Percentiles rank a stretch among this genome's conserved stretches.
Evolutionary conservation across 2,888 invertebrate species (phyloP).

Genomic region (Parnassius orleans): DNA sequence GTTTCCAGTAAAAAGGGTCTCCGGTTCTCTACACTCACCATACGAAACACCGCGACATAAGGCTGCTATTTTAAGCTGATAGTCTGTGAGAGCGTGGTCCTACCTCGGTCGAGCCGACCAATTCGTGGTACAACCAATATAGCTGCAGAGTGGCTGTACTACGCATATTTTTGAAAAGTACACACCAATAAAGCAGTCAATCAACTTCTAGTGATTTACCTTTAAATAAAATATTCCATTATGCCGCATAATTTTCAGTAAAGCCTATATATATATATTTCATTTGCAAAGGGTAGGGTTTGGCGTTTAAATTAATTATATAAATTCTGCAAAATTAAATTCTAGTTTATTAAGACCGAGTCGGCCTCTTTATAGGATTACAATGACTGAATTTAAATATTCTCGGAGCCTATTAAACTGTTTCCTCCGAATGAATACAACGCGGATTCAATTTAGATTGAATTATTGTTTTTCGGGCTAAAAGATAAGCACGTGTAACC

Average conservation of each 20-base stretch:
- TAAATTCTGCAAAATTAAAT: constrained; percentile 18
- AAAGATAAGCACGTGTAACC: constrained; percentile 5
- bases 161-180: too few relatives aligned
- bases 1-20: too few relatives aligned
- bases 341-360: constrained; percentile 15
- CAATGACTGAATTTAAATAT: constrained; percentile 14
- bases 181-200: too few relatives aligned
- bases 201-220: too few relatives aligned
- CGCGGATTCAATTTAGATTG: constrained; percentile 29
- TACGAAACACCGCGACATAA: too few relatives aligned
- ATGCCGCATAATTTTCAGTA: neutral
- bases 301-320: constrained; percentile 13
- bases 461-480: constrained; percentile 32
- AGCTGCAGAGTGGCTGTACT: too few relatives aligned
- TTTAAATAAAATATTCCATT: too few relatives aligned
- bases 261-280: neutral
- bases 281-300: constrained; percentile 7
- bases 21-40: too few relatives aligned
- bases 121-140: too few relatives aligned
- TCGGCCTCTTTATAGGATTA: constrained; percentile 19
- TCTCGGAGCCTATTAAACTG: constrained; percentile 12
- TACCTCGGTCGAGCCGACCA: too few relatives aligned
- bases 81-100: too few relatives aligned
- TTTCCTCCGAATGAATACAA: constrained; percentile 21
- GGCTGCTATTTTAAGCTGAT: too few relatives aligned